Evolutionary conservation across 2,113 vertebrate species (phyloP).

Genomic region (Pelusios castaneus): DNA sequence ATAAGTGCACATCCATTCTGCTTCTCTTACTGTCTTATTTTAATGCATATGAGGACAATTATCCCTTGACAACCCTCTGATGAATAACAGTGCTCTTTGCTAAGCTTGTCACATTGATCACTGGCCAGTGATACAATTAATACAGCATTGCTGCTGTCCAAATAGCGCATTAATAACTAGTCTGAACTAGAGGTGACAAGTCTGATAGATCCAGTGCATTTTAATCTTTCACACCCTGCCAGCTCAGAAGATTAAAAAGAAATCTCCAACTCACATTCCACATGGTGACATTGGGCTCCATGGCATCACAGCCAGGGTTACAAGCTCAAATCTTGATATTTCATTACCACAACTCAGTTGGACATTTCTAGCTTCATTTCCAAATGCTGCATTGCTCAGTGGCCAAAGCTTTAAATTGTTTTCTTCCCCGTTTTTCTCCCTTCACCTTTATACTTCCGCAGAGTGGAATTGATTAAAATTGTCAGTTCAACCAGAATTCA

Average conservation of each 20-base stretch:
- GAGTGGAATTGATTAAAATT: slow-evolving; percentile 59
- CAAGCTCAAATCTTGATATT: not conserved
- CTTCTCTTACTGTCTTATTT: slow-evolving; percentile 40
- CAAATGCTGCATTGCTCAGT: not conserved
- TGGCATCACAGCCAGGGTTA: not conserved
- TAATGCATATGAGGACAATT: slow-evolving; percentile 71
- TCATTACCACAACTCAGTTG: slow-evolving; percentile 17
- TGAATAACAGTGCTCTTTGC: slow-evolving; percentile 69
- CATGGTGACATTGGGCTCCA: not conserved
- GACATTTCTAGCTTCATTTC: slow-evolving; percentile 1
- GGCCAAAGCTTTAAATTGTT: not conserved
- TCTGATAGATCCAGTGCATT: slow-evolving; percentile 34
- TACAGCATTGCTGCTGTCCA: slow-evolving; percentile 59
- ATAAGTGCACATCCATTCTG: slow-evolving; percentile 17
- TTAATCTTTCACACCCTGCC: slow-evolving; percentile 47
- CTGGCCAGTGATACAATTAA: slow-evolving; percentile 70
- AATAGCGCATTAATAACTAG: slow-evolving; percentile 62
- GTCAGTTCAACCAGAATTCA: slow-evolving; percentile 58
- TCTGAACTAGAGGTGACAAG: slow-evolving; percentile 47
- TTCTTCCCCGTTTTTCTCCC: slow-evolving; percentile 10
- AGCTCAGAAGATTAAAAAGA: slow-evolving; percentile 33
- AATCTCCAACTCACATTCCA: not conserved
- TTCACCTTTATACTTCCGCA: slow-evolving; percentile 27
- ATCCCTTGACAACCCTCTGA: slow-evolving; percentile 65
- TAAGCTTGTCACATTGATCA: slow-evolving; percentile 73